These are phyloP conservation scores for Aphaenogaster ashmeadi DNA, from an alignment of 1,140 invertebrate genomes.

Conservation along the genomic window DNA sequence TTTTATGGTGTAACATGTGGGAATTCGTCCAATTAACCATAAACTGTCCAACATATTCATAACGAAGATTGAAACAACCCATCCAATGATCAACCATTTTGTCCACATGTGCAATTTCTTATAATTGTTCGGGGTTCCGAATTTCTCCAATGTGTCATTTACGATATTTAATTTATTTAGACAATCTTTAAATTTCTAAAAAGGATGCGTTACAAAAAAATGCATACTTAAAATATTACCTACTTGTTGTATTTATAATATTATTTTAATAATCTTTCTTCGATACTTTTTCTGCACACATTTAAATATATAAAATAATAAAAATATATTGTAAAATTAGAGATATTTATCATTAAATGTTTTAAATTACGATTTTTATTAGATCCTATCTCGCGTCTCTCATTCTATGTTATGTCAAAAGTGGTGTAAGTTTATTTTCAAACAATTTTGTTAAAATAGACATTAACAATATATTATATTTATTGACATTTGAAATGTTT, in stretches of 20 bases:
- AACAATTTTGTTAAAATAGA: background rate
- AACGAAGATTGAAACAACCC: background rate
- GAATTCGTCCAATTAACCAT: background rate
- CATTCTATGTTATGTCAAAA: too few species aligned
- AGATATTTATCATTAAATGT: too few species aligned
- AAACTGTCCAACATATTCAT: background rate
- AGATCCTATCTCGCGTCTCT: too few species aligned
- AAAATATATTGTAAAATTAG: too few species aligned
- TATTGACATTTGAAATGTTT: background rate
- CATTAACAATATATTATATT: background rate
- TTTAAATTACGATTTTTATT: too few species aligned
- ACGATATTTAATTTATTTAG: constrained; percentile 6
- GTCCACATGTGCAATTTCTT: background rate
- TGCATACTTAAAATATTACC: background rate
- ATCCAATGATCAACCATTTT: background rate
- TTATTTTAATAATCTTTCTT: too few species aligned
- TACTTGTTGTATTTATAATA: too few species aligned
- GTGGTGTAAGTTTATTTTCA: too few species aligned
- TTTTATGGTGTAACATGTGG: background rate
- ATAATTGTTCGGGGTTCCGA: constrained; percentile 8
- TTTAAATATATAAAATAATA: too few species aligned
- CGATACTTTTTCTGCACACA: too few species aligned
- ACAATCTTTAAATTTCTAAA: constrained; percentile 8
- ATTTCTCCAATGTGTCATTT: constrained; percentile 18
- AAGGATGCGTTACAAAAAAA: background rate